Evolutionary conservation across 2,113 vertebrate genomes (phyloP).

Genomic region (Acrocephalus arundinaceus): DNA sequence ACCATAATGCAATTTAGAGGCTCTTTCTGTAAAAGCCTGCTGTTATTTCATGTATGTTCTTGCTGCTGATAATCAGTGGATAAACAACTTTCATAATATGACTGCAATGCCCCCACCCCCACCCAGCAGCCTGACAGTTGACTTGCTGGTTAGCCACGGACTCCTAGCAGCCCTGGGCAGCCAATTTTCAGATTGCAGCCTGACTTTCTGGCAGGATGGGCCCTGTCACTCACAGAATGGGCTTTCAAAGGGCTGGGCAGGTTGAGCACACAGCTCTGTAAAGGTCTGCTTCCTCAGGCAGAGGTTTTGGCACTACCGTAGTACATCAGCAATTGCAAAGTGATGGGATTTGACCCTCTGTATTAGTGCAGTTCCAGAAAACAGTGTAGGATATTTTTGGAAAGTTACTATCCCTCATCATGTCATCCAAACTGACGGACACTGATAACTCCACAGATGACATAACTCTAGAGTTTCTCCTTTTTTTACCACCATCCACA

Average conservation of each 20-base stretch:
- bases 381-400: background rate
- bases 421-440: background rate
- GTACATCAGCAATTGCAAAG: background rate
- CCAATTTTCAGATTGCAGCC: background rate
- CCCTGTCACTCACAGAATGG: background rate
- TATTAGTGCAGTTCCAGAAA: background rate
- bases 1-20: background rate
- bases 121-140: constrained; percentile 37
- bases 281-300: background rate
- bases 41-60: constrained; percentile 24
- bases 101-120: background rate
- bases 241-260: background rate
- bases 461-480: background rate
- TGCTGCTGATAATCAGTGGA: constrained; percentile 58
- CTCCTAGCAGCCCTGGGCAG: background rate
- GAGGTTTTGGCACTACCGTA: background rate
- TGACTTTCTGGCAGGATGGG: background rate
- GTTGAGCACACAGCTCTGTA: background rate
- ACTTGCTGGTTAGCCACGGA: constrained; percentile 41
- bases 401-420: background rate
- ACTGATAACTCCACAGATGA: background rate
- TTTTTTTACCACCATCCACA: background rate
- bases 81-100: constrained; percentile 58
- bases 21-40: constrained; percentile 15
- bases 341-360: background rate